phyloP scores from a whole-genome alignment of 2,888 invertebrate genomes.

The Papilio elwesi region DNA sequence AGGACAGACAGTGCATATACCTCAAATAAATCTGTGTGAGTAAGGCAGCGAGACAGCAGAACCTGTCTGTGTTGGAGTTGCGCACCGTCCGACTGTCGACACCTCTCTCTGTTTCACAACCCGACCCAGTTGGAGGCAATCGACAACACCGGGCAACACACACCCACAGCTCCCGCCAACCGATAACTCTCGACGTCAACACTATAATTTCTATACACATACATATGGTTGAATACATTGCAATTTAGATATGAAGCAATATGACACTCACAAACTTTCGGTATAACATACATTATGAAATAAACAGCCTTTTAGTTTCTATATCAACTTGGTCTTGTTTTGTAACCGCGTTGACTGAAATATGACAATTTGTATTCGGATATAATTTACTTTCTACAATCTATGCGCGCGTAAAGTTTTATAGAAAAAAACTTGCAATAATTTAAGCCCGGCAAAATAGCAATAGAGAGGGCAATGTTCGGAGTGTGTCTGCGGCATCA shows the following conservation, averaged over 20 bases:
- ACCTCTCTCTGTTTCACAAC: constrained; percentile 66
- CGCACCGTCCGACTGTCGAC: constrained; percentile 41
- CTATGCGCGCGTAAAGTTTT: neutral
- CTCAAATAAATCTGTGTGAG: constrained; percentile 16
- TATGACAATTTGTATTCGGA: neutral
- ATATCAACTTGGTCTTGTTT: constrained; percentile 48
- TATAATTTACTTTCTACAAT: constrained; percentile 5
- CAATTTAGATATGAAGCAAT: constrained; percentile 46
- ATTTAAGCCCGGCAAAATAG: neutral
- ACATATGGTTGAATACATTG: constrained; percentile 38
- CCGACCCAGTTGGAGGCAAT: constrained; percentile 58
- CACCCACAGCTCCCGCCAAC: constrained; percentile 45
- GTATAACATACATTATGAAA: constrained; percentile 51
- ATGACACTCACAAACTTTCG: constrained; percentile 47
- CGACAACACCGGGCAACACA: constrained; percentile 47
- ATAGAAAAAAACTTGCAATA: neutral
- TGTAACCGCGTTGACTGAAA: constrained; percentile 37
- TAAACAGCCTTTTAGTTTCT: constrained; percentile 50
- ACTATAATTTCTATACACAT: constrained; percentile 42
- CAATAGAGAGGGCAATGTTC: too few relatives aligned
- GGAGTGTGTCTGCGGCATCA: too few relatives aligned
- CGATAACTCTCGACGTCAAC: constrained; percentile 41
- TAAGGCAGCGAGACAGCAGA: constrained; percentile 29
- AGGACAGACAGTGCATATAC: neutral
- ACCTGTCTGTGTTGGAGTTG: constrained; percentile 28